Evolutionary conservation across 2,888 invertebrate species (phyloP).

Genomic region (Harmothoe impar): DNA sequence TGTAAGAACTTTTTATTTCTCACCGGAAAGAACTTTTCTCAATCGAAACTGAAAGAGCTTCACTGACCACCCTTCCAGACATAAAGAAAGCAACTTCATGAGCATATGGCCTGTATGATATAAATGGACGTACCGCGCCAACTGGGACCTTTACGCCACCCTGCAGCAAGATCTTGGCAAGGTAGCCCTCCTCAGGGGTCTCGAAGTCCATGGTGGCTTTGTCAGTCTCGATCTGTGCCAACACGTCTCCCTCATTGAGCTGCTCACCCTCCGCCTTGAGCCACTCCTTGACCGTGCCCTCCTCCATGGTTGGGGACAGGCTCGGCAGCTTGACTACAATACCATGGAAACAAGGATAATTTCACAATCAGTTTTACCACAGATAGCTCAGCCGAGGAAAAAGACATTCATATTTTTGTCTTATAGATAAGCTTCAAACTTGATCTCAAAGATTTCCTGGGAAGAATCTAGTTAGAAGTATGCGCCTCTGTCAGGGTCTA

Average conservation of each 20-base stretch:
- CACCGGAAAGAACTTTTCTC: too few relatives aligned
- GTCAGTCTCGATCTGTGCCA: constrained; percentile 99
- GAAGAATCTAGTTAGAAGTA: too few relatives aligned
- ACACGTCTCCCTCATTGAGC: constrained; percentile 95
- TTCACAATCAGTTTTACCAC: neutral
- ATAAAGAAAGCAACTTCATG: too few relatives aligned
- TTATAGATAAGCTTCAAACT: too few relatives aligned
- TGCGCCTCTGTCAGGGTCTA: too few relatives aligned
- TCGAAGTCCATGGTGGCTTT: constrained; percentile 99
- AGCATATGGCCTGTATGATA: too few relatives aligned
- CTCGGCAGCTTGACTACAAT: constrained; percentile 89
- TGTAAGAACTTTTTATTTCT: too few relatives aligned
- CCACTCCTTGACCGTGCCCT: constrained; percentile 96
- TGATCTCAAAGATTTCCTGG: too few relatives aligned
- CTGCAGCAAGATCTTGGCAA: constrained; percentile 94
- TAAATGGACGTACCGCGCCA: constrained; percentile 87
- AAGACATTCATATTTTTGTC: too few relatives aligned
- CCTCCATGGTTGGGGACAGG: constrained; percentile 97
- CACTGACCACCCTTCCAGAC: too few relatives aligned
- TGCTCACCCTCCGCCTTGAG: constrained; percentile 89
- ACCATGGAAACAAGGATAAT: neutral
- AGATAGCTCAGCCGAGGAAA: too few relatives aligned
- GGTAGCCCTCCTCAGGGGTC: constrained; percentile 97
- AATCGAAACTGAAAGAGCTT: too few relatives aligned
- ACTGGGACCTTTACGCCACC: constrained; percentile 95